Evolutionary conservation across 2,888 invertebrate genomes (phyloP), one percentile per base, ranked within the genome.

Genomic region (Ochropleura plecta): DNA sequence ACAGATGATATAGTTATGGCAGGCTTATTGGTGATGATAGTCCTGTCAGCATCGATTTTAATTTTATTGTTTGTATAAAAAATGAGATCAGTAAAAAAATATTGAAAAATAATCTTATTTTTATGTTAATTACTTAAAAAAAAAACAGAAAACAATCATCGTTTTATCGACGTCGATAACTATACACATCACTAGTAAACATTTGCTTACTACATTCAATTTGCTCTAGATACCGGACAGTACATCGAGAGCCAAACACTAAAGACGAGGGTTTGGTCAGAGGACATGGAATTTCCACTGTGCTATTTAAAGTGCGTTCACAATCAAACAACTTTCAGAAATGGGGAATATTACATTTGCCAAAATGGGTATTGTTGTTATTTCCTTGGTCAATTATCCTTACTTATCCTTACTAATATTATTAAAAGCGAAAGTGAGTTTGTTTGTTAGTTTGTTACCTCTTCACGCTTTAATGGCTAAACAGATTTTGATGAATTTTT

Each of bases 171-270:
- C 49, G 73, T 44, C 42, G 30, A 40, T 16, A 30, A n/a, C 55
- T 20, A 12, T 30, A 0, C 5, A 46, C 83, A 82, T 8, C 86
- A 83, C 88, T 87, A 85, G 20, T 73, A 51, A 75, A 81, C 74
- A 89, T 89, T 89, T 88, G 81, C 82, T 84, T 85, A 83, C 81
- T 85, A 82, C 85, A 81, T 89, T 87, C 82, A 87, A 88, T 89
- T 89, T 89, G 70, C 81, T 86, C 75, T 60, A 42, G 42, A 42
- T 18, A 42, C 42, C 42, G 80, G 81, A 84, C 82, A 83, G 78
- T 63, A 82, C 76, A 86, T 84, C 60, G 81, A 83, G 72, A 79
- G 71, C 73, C 69, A 76, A 81, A 78, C 76, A 86, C 70, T 79
- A 51, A 49, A 70, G 62, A 14, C 16, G 59, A 79, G 60, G 18